Base-by-base conservation (phyloP, 2,797 vertebrate genomes). In the Pempheris klunzingeri region DNA sequence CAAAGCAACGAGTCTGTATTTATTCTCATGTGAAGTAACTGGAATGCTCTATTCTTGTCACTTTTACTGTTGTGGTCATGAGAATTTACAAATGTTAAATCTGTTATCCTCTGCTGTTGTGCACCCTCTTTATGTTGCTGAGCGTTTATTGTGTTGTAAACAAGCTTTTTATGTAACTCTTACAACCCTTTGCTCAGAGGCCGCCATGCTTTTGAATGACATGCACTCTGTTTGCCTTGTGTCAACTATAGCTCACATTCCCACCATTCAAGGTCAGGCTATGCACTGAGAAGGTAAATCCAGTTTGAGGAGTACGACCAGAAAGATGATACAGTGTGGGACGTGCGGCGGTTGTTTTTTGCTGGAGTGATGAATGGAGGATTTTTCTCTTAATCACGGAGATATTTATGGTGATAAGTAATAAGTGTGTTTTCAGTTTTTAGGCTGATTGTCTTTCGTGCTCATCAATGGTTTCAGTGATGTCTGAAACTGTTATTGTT, bases 241-340 rank as follows among this genome's bases (percentile, higher is more conserved):
- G 85, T 87, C 79, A 85, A 61, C 80, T 65, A 15, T 15, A 55
- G 69, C 78, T 75, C 66, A 74, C 80, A 76, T 90, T 88, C 74
- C 82, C 80, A 78, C 75, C 74, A 66, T 85, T 82, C 76, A 86
- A 80, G 74, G 85, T 88, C 46, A 0, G 66, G 28, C 60, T 62
- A 32, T 59, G 77, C 67, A 62, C 67, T 18, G 53, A 69, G 69
- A 74, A 60, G 82, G 69, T 79, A 78, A 84, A 85, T 85, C 84
- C 77, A 81, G 85, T 90, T 80, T 58, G 62, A 77, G 63, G 53
- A 74, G 63, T 67, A 49, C 36, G 26, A 77, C 52, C 41, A 86
- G 87, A 80, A 86, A 90, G 20, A 39, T 24, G 77, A 91, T 52
- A 70, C 34, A 0, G 9, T 67, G 60, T 64, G 74, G 3, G 4